A percentile compares a stretch with the other conserved stretches of the same genome.
phyloP scores from a whole-genome alignment of 2,797 vertebrate species.

The Cyclopterus lumpus region DNA sequence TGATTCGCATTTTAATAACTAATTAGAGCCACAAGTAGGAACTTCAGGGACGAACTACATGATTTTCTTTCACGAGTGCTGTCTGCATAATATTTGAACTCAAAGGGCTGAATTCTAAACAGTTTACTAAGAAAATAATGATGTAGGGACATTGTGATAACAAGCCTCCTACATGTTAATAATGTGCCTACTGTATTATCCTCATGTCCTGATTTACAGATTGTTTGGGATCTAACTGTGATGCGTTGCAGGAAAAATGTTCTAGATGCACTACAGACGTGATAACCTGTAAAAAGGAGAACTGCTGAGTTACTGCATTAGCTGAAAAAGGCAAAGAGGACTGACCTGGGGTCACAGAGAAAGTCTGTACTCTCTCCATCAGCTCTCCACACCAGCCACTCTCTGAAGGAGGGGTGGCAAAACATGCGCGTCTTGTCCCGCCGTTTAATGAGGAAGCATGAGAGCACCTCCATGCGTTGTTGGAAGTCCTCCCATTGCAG shows the following conservation, averaged over 20 bases:
- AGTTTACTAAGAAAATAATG: not conserved
- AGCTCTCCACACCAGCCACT: conserved; percentile 97
- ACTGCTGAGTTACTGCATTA: conserved; percentile 28
- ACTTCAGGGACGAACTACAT: conserved; percentile 15
- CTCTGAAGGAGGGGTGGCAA: conserved; percentile 98
- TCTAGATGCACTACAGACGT: conserved; percentile 7
- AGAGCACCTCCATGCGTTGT: conserved; percentile 94
- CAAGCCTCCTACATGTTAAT: not conserved
- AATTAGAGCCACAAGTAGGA: conserved; percentile 24
- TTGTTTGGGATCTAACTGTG: conserved; percentile 14
- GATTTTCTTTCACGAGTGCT: conserved; percentile 3
- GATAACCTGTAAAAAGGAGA: conserved; percentile 25
- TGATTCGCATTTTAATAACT: conserved; percentile 11
- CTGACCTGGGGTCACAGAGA: conserved; percentile 96
- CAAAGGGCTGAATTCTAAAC: conserved; percentile 18
- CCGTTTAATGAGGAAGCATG: conserved; percentile 92
- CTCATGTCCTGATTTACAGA: not conserved
- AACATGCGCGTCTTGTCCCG: conserved; percentile 99
- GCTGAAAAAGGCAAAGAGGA: conserved; percentile 11
- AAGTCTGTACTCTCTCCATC: conserved; percentile 96
- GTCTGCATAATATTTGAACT: not conserved
- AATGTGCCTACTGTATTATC: not conserved
- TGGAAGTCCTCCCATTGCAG: conserved; percentile 96
- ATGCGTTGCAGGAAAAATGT: conserved; percentile 21
- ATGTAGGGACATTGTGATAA: not conserved